Percentiles rank a stretch among this genome's conserved stretches.
phyloP scores from a whole-genome alignment of 2,888 invertebrate species.

The Eutolmus rufibarbis region DNA sequence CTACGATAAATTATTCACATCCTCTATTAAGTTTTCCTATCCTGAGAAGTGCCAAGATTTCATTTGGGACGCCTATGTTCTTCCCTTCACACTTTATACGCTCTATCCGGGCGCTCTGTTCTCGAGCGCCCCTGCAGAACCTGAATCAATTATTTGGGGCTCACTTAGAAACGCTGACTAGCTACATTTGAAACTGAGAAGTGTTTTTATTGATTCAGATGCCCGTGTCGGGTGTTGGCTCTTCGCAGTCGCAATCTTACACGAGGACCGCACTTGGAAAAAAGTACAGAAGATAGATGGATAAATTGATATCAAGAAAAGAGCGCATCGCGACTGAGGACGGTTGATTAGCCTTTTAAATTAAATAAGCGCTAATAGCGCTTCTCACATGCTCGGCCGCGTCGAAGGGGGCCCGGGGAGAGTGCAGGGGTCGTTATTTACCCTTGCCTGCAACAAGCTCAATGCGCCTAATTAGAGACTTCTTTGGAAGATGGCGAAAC shows the following conservation, averaged over 20 bases:
- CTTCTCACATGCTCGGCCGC: background rate
- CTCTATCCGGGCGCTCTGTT: background rate
- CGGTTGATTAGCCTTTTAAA: background rate
- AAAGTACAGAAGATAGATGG: background rate
- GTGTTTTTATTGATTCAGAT: conserved; percentile 19
- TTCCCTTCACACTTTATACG: background rate
- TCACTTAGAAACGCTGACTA: conserved; percentile 27
- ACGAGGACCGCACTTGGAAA: background rate
- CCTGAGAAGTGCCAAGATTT: conserved; percentile 21
- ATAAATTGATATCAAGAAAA: background rate
- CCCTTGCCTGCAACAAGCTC: background rate
- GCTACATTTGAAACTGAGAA: conserved; percentile 19
- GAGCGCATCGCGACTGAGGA: background rate
- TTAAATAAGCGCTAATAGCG: background rate
- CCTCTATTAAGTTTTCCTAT: conserved; percentile 35
- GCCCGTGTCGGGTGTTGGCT: conserved; percentile 1
- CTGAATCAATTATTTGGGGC: conserved; percentile 30
- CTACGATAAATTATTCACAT: conserved; percentile 37
- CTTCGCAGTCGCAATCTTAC: background rate
- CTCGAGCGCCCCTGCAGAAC: background rate
- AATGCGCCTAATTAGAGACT: background rate
- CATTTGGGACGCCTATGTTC: conserved; percentile 18
- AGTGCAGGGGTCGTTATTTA: background rate
- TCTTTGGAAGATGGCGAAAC: background rate
- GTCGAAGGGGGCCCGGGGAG: background rate